Conservation (phyloP, 2,888 invertebrate species). For the Eubasilissa splendida region DNA sequence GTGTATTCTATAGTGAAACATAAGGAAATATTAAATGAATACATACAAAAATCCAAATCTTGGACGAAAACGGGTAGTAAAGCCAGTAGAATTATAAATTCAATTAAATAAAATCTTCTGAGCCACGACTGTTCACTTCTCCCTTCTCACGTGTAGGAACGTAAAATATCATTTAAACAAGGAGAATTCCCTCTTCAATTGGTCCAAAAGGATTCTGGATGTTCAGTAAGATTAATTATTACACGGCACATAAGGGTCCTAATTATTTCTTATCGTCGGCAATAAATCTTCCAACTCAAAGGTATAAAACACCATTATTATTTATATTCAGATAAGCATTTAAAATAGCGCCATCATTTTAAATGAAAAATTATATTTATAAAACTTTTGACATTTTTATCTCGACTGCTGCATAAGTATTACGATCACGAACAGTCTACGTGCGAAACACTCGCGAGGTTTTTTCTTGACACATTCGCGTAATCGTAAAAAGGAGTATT, state of each 20-base stretch:
- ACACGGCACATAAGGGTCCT: slow-evolving; percentile 10
- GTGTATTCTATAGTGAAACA: no score
- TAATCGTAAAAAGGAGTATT: no score
- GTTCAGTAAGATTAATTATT: slow-evolving; percentile 23
- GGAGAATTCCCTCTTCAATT: slow-evolving; percentile 11
- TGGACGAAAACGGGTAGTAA: no score
- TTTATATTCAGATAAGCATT: slow-evolving; percentile 4
- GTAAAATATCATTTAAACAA: slow-evolving; percentile 18
- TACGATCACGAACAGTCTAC: slow-evolving; percentile 10
- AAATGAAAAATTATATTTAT: slow-evolving; percentile 14
- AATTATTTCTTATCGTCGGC: slow-evolving; percentile 33
- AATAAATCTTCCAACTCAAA: slow-evolving; percentile 20
- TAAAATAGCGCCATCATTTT: neutral
- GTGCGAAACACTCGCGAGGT: neutral
- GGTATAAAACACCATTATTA: slow-evolving; percentile 23
- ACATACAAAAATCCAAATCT: no score
- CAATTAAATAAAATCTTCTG: slow-evolving; percentile 10
- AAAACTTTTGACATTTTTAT: slow-evolving; percentile 15
- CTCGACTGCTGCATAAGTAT: slow-evolving; percentile 1
- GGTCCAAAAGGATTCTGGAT: neutral
- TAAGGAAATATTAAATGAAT: no score
- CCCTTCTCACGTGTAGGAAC: neutral
- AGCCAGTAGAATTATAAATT: neutral
- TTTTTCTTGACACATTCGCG: no score
- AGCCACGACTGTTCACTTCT: neutral